Evolutionary conservation across 2,797 vertebrate genomes (phyloP).

Genomic region (Parauchenoglanis punctatus): DNA sequence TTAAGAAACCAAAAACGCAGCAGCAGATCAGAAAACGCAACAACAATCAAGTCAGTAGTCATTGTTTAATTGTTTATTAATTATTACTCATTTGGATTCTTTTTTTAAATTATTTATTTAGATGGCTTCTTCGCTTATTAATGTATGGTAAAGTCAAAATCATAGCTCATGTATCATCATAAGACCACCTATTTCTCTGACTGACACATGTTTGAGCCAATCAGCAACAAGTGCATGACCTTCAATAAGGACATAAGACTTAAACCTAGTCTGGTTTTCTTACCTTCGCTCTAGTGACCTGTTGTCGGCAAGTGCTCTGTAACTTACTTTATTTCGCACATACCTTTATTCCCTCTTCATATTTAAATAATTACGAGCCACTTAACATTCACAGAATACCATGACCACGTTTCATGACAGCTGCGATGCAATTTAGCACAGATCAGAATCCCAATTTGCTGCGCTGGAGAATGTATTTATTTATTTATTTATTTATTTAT

Average conservation of each 20-base stretch:
- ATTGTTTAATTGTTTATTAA: neutral
- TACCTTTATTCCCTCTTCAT: neutral
- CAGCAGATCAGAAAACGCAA: neutral
- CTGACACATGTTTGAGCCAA: neutral
- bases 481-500: neutral
- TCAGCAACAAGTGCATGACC: neutral
- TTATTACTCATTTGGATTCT: neutral
- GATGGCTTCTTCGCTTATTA: neutral
- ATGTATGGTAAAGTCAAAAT: neutral
- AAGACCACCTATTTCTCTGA: neutral
- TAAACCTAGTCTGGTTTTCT: neutral
- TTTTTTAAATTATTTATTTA: too few species aligned
- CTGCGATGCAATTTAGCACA: slow-evolving; percentile 17
- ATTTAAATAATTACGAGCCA: neutral
- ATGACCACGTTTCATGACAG: neutral
- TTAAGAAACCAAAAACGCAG: neutral
- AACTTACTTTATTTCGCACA: neutral
- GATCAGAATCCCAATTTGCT: slow-evolving; percentile 43
- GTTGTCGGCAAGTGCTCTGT: neutral
- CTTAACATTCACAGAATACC: neutral
- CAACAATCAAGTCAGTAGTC: neutral
- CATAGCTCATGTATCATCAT: neutral
- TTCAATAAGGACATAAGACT: neutral
- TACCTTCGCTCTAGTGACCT: neutral
- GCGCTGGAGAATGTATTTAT: slow-evolving; percentile 15